A percentile compares a stretch with the other conserved stretches of the same genome.
Evolutionary conservation across 2,797 vertebrate genomes (phyloP).

Genomic region (Sebastes diploproa): DNA sequence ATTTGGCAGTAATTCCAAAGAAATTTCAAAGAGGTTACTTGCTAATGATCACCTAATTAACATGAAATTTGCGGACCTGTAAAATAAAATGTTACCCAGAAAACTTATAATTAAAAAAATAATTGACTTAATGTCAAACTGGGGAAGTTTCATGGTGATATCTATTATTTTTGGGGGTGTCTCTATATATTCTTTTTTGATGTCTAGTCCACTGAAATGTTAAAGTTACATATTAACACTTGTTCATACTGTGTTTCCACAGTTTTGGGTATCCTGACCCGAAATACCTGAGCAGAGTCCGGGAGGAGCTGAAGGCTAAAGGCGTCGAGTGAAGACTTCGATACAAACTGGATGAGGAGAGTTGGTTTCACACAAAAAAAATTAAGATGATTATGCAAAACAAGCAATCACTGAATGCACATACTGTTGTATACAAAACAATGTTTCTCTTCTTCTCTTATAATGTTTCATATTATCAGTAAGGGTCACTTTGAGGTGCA

Average conservation of each 20-base stretch:
- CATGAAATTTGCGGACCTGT: no score
- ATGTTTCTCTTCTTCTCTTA: not conserved
- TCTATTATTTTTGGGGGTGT: no score
- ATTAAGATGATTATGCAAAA: not conserved
- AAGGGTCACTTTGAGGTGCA: not conserved
- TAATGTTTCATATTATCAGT: not conserved
- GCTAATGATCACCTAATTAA: fast-evolving
- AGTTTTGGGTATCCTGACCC: conserved; percentile 82
- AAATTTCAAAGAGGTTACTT: no score
- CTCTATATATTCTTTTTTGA: not conserved
- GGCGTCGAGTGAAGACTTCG: conserved; percentile 70
- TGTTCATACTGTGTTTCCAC: not conserved
- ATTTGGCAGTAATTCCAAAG: no score
- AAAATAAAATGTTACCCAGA: no score
- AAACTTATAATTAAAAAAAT: no score
- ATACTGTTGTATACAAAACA: no score
- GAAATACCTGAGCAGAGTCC: conserved; percentile 76
- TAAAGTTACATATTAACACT: fast-evolving
- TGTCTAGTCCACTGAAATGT: not conserved
- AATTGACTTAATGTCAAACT: no score
- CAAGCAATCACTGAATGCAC: not conserved
- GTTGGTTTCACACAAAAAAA: not conserved
- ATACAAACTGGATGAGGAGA: not conserved
- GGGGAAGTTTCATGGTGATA: no score
- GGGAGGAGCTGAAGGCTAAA: conserved; percentile 81